Base-by-base conservation (phyloP, 2,888 invertebrate genomes). In the Hedya salicella region DNA sequence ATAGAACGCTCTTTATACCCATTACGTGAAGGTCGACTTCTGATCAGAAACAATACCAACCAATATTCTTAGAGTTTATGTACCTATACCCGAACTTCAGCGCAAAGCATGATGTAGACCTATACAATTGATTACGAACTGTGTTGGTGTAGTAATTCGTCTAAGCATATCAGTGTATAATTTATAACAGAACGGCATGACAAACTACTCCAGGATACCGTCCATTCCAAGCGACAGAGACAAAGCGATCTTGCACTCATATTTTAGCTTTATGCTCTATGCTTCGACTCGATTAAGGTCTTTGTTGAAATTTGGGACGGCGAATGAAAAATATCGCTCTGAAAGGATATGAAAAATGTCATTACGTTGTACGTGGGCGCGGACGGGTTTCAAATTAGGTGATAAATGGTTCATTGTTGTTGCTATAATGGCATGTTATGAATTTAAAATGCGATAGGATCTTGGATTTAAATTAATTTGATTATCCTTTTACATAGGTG, bases 211-310 rank as follows among this genome's bases (percentile, higher is more conserved):
- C 56, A 57, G 61, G 64, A 65, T 57, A 57, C 44, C 50, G 61
- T 59, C 30, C 48, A 50, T 50, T 62, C 25, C 48, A 9, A 32
- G 46, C 48, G 60, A 68, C 68, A 61, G 61, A 68, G 65, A 68
- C 68, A 78, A 76, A 78, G 74, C 70, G 73, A 71, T 70, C 60
- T 70, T 42, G 30, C 32, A 59, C 61, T 65, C 68, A 72, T 73
- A 74, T 73, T 78, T 73, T 71, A 74, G 71, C 73, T 74, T 73
- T 69, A 62, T 70, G 59, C 69, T 65, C n/a, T 62, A 73, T 68
- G 65, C 60, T 30, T 21, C 40, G 53, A 66, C 46, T 66, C 60
- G 65, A 60, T 66, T 66, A 54, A 46, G 44, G 59, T 60, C 53
- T 66, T 65, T 60, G 60, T 64, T 48, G 53, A 60, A 60, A 60